Evolutionary conservation across 2,888 invertebrate species (phyloP).

Genomic region (Tricholauxania praeusta): DNA sequence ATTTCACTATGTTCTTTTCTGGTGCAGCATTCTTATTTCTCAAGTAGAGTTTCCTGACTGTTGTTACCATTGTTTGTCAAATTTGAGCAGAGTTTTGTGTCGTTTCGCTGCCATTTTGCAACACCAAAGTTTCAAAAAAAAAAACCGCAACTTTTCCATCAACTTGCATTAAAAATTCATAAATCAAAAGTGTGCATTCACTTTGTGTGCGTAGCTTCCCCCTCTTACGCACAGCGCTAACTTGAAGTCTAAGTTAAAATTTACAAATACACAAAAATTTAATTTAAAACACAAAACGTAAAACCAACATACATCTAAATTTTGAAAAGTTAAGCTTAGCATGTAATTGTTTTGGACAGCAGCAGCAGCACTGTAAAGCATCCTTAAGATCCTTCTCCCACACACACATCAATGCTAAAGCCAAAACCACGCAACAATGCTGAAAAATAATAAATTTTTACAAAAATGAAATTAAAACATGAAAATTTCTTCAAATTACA

Average conservation of each 20-base stretch:
- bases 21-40: too few relatives aligned
- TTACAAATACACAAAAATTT: constrained; percentile 9
- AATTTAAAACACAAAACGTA: not conserved
- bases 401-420: not conserved
- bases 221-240: not conserved
- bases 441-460: constrained; percentile 14
- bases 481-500: constrained; percentile 27
- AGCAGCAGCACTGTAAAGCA: not conserved
- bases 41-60: too few relatives aligned
- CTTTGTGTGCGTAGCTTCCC: not conserved
- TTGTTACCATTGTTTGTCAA: too few relatives aligned
- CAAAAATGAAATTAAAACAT: constrained; percentile 20
- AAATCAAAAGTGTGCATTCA: constrained; percentile 43
- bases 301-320: not conserved
- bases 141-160: constrained; percentile 46
- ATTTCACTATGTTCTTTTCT: too few relatives aligned
- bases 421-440: not conserved
- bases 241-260: not conserved
- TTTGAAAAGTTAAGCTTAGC: constrained; percentile 22
- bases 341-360: constrained; percentile 33
- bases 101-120: too few relatives aligned
- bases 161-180: constrained; percentile 47
- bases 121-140: not conserved
- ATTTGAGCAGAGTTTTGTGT: too few relatives aligned
- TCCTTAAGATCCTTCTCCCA: not conserved